Base-by-base conservation (phyloP, 2,113 vertebrate species). In the Acrocephalus kingi region DNA sequence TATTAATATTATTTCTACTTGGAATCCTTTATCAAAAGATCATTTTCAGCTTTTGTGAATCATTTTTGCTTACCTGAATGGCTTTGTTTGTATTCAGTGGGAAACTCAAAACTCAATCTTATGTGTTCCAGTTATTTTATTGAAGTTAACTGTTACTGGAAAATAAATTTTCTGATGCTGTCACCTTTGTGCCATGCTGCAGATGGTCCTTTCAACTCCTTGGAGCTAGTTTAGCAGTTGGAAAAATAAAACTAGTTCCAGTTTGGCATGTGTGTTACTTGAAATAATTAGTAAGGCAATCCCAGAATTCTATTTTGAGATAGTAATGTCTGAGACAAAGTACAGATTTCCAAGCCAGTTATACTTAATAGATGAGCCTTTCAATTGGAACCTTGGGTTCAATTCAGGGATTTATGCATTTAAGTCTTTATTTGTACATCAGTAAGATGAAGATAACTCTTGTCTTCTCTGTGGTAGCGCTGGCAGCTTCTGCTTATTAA, bases 271-370 rank as follows among this genome's bases (percentile, higher is more conserved):
- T 52, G 21, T 74, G 31, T 89, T 51, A 33, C 19, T 68, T 81
- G 54, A 89, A 91, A 89, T 61, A 67, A 37, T 56, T 84, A 89
- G 55, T 5, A 90, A 84, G 45, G 15, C 73, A 85, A 82, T 89
- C 81, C 81, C 69, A 79, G 69, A 87, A 87, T 84, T 94, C 56
- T 89, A 13, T 92, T 84, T 92, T 81, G 77, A 91, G 56, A 64
- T 74, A 84, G 39, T 77, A 77, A 74, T 81, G 76, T 77, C 59
- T 86, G 94, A 95, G 90, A 64, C 39, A 88, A 90, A 93, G 31
- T 67, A 72, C 35, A 52, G 16, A 67, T 87, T 91, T 89, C 30
- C 62, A 89, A 78, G 48, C 39, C 80, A 87, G 61, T 39, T 81
- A 3, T 66, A 35, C 73, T 89, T 91, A 73, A 54, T 66, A 69